phyloP scores from a whole-genome alignment of 2,797 vertebrate genomes.

The Cetoscarus ocellatus region DNA sequence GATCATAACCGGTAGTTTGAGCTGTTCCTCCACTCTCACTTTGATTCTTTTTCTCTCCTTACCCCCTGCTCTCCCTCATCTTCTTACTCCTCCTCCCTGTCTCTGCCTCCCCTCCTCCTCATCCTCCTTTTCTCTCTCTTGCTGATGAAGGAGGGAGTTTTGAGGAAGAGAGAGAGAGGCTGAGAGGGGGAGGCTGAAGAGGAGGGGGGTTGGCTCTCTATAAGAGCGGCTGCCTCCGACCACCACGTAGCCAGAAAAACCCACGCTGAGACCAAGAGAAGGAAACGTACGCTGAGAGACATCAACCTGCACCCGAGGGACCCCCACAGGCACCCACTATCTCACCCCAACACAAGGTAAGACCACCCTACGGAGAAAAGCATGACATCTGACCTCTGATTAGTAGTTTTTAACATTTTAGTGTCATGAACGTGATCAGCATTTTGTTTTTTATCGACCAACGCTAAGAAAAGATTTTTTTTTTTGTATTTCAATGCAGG shows the following conservation, averaged over 20 bases:
- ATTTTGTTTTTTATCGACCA: neutral
- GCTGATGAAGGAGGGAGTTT: slow-evolving; percentile 64
- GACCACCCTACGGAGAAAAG: slow-evolving; percentile 13
- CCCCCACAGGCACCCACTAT: slow-evolving; percentile 31
- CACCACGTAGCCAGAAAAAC: slow-evolving; percentile 73
- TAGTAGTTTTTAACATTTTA: neutral
- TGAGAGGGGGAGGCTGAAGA: slow-evolving; percentile 57
- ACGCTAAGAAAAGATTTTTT: no score
- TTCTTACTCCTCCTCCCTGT: slow-evolving; percentile 13
- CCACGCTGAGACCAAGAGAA: slow-evolving; percentile 69
- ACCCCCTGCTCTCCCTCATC: slow-evolving; percentile 6
- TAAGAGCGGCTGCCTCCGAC: slow-evolving; percentile 80
- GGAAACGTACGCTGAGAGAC: slow-evolving; percentile 61
- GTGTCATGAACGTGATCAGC: neutral
- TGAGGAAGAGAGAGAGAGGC: slow-evolving; percentile 41
- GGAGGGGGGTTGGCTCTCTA: slow-evolving; percentile 80
- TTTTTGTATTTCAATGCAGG: no score
- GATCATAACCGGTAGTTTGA: no score
- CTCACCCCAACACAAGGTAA: slow-evolving; percentile 67
- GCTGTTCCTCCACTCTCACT: neutral
- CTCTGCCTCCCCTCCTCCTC: slow-evolving; percentile 26
- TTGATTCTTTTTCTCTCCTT: neutral
- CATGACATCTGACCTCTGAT: slow-evolving; percentile 67
- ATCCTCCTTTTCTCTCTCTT: slow-evolving; percentile 9
- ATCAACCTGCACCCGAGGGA: slow-evolving; percentile 58